A percentile compares a stretch with the other conserved stretches of the same genome.
phyloP scores from a whole-genome alignment of 1,140 invertebrate genomes.

The Drosophila teissieri region DNA sequence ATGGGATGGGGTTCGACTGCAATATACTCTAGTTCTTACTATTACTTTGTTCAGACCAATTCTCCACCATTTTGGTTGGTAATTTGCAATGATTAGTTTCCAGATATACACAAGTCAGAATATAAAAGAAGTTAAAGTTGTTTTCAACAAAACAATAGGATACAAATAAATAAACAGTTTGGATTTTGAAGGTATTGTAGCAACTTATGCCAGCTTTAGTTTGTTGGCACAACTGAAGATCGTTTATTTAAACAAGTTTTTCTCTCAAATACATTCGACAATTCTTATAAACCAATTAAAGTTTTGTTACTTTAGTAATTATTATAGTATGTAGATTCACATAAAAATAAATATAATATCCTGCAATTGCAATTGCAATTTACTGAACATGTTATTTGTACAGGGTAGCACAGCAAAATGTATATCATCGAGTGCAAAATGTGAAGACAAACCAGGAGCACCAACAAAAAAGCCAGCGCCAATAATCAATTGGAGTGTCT shows the following conservation, averaged over 20 bases:
- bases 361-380: too few relatives aligned
- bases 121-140: too few relatives aligned
- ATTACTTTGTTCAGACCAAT: not conserved
- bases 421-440: conserved; percentile 70
- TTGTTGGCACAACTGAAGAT: conserved; percentile 12
- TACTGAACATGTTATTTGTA: too few relatives aligned
- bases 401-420: conserved; percentile 58
- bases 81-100: too few relatives aligned
- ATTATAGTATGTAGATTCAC: too few relatives aligned
- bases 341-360: too few relatives aligned
- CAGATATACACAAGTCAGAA: too few relatives aligned
- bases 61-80: too few relatives aligned
- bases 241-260: conserved; percentile 14
- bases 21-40: not conserved
- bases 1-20: not conserved
- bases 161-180: not conserved
- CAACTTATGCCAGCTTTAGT: not conserved
- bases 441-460: conserved; percentile 15
- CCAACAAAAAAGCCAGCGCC: conserved; percentile 45
- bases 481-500: conserved; percentile 82
- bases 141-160: too few relatives aligned
- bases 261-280: not conserved
- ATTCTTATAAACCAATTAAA: too few relatives aligned
- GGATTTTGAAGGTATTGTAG: not conserved
- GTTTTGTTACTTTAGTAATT: too few relatives aligned